These are phyloP conservation scores for Orchesella cincta DNA, from an alignment of 1,140 invertebrate genomes.

Conservation along the genomic window DNA sequence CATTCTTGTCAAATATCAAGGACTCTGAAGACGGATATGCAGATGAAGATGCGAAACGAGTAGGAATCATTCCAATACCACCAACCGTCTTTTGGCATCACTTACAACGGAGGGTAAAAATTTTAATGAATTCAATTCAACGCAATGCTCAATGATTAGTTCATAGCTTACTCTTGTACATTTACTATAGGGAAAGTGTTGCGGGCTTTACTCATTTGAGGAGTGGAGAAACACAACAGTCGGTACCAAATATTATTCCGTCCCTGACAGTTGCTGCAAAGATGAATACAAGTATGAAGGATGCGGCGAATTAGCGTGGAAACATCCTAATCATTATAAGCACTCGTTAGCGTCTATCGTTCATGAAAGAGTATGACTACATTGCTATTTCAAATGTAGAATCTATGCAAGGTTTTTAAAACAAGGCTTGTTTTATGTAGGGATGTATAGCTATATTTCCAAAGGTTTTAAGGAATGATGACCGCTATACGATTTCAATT, in stretches of 20 bases:
- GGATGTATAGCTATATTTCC: not conserved
- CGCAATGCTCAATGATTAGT: not conserved
- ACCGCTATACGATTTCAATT: not conserved
- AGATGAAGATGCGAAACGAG: not conserved
- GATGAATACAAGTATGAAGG: constrained; percentile 18
- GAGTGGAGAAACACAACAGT: constrained; percentile 37
- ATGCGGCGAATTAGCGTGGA: not conserved
- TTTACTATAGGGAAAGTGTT: constrained; percentile 37
- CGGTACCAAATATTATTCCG: not conserved
- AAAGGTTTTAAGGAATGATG: not conserved
- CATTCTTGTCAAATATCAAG: constrained; percentile 11
- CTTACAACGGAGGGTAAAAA: constrained; percentile 32
- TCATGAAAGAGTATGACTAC: not conserved
- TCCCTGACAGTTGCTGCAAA: constrained; percentile 43
- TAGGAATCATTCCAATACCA: constrained; percentile 15
- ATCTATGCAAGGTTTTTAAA: not conserved
- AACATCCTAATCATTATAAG: constrained; percentile 26
- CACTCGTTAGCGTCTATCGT: constrained; percentile 7
- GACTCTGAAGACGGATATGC: constrained; percentile 24
- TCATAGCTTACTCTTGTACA: too few species aligned
- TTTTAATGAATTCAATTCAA: not conserved
- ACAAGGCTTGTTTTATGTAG: not conserved
- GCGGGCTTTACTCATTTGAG: constrained; percentile 32
- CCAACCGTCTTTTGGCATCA: constrained; percentile 38
- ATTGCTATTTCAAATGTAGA: too few species aligned